Evolutionary conservation across 2,888 invertebrate species (phyloP).

Genomic region (Himalopsyche anomala): DNA sequence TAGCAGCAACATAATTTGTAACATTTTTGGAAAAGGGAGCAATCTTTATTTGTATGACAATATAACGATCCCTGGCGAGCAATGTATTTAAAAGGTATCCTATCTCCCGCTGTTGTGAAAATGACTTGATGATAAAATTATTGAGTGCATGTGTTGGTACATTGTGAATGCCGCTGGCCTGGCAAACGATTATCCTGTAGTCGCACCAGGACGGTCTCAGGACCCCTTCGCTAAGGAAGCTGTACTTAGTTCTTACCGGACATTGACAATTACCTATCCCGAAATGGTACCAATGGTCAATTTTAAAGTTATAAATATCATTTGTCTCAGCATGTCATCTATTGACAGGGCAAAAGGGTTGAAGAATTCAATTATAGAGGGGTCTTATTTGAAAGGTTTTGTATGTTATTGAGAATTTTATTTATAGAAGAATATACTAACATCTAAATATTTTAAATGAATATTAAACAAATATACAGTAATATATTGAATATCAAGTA

Average conservation of each 20-base stretch:
- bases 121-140: constrained; percentile 43
- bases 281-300: constrained; percentile 56
- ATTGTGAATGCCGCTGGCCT: neutral
- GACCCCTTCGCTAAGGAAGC: constrained; percentile 55
- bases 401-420: no score
- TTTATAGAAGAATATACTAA: no score
- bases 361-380: neutral
- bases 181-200: neutral
- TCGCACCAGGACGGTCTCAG: constrained; percentile 49
- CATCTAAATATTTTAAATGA: no score
- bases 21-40: no score
- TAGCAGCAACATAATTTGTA: no score
- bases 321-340: constrained; percentile 43
- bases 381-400: neutral
- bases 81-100: constrained; percentile 2
- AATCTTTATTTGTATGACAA: neutral
- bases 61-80: neutral
- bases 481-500: no score
- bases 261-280: constrained; percentile 63
- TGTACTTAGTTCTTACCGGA: constrained; percentile 60
- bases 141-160: neutral
- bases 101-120: constrained; percentile 45
- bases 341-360: constrained; percentile 1
- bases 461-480: no score
- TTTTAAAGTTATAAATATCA: constrained; percentile 53